Base-by-base conservation (phyloP, 2,797 vertebrate genomes). In the Lagodon rhomboides region DNA sequence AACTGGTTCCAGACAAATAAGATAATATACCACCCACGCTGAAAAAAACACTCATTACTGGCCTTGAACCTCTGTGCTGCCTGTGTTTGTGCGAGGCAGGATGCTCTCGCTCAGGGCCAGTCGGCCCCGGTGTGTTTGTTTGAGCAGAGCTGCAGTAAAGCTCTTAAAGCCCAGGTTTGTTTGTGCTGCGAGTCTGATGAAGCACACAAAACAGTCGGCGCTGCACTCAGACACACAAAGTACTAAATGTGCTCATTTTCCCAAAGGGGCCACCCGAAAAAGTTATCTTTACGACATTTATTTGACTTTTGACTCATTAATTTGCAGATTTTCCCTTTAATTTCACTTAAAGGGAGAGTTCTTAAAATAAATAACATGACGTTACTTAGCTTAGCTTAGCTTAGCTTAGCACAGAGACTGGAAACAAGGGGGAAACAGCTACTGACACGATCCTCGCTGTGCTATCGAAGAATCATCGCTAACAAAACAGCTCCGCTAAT, bases 91-190 rank as follows among this genome's bases (percentile, higher is more conserved):
- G 18, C 77, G 79, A 58, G 60, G 50, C 38, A 5, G 63, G 79
- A 82, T 55, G 79, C 65, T 43, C 58, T 65, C 18, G 50, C 80
- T 18, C 56, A 44, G 73, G 83, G 62, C 54, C 44, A 50, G 68
- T 71, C 49, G 51, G 5, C 13, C 61, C 59, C 20, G 8, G 0
- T 25, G 22, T 65, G 80, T 78, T 73, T 82, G 81, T 84, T 77
- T 83, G 80, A 81, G 68, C 58, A 73, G 68, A 67, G 73, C 73
- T 78, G 47, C 30, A 54, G 11, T 77, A 76, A 11, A 83, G 80
- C 83, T 41, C 27, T 51, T 44, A 30, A 41, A 61, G 43, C 54
- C 25, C 1, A 8, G 27, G 63, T 30, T 67, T 67, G 71, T 79
- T 84, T 82, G 20, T 58, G 25, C 80, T 60, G 56, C 1, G 15